Percentiles rank a stretch among this genome's conserved stretches.
Evolutionary conservation across 2,797 vertebrate genomes (phyloP).

Genomic region (Clarias fuscus): DNA sequence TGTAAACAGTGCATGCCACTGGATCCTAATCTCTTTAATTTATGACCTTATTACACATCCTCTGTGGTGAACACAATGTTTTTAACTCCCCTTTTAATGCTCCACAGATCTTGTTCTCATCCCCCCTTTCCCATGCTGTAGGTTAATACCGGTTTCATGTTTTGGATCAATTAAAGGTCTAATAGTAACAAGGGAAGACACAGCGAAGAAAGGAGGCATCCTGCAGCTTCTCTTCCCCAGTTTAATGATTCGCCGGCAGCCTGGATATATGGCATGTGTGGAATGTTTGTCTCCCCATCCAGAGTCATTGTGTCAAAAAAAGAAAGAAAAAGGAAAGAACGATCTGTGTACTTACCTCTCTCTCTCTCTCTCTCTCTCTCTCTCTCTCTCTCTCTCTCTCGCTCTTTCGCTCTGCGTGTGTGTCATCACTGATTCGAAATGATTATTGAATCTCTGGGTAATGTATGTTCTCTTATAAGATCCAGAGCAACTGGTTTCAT

Average conservation of each 20-base stretch:
- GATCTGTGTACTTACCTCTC: constrained; percentile 46
- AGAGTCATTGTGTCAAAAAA: constrained; percentile 76
- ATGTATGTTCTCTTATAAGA: constrained; percentile 47
- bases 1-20: constrained; percentile 61
- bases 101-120: constrained; percentile 60
- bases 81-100: constrained; percentile 57
- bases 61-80: constrained; percentile 56
- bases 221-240: constrained; percentile 73
- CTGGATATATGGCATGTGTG: constrained; percentile 77
- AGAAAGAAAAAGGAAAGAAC: constrained; percentile 55
- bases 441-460: constrained; percentile 56
- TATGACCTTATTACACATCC: constrained; percentile 66
- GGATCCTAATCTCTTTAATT: constrained; percentile 67
- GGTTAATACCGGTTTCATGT: constrained; percentile 76
- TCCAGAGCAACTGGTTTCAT: constrained; percentile 70
- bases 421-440: constrained; percentile 60
- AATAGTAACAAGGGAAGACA: constrained; percentile 76
- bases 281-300: constrained; percentile 79
- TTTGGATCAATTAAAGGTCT: constrained; percentile 79
- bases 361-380: constrained; percentile 42
- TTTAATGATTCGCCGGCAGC: constrained; percentile 82
- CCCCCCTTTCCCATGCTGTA: constrained; percentile 52
- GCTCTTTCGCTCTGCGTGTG: constrained; percentile 33
- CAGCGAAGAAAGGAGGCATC: constrained; percentile 71
- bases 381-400: neutral